Evolutionary conservation across 2,113 vertebrate genomes (phyloP), one percentile per base, ranked within the genome.

Genomic region (Cercopithecus mona): DNA sequence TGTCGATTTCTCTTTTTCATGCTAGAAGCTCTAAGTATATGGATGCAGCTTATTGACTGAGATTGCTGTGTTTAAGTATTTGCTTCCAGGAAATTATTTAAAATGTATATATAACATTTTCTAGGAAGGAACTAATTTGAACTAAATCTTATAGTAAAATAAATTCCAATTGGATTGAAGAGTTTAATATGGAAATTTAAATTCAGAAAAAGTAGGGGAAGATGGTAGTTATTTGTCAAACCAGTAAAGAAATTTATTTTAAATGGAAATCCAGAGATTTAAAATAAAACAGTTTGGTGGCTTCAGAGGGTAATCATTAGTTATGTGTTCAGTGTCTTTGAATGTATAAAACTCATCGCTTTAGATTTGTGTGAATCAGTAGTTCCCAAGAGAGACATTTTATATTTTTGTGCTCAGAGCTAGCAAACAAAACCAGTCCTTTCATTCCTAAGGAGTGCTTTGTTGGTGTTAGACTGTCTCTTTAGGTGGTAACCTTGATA

Each of bases 21-120:
- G 32, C 79, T 81, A 80, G 4, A 80, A 79, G 9, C 20, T 79
- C 43, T 88, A 79, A 64, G 25, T 80, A 23, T 89, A n/a, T 48
- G 3, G 7, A 10, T 90, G 61, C 23, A 14, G 64, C 17, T 84
- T 95, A 6, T 78, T 75, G 68, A 83, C 30, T 55, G n/a, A 92
- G n/a, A 32, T 30, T 79, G 20, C 55, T 70, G 6, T 80, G 35
- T 35, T 1, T 80, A 50, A 45, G 61, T 64, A 43, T 88, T 87
- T 95, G 30, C 72, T 94, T 92, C 50, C 59, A 87, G 35, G 66
- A 88, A 66, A 88, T 94, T 82, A 87, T 83, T 96, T 84, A 35
- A 92, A 82, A 52, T 73, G 45, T 90, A 27, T 70, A 30, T 59
- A 81, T 75, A 84, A 30, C 66, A 43, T 70, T 66, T 76, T 92